Base-by-base conservation (phyloP, 2,888 invertebrate genomes). In the Amiota communis region DNA sequence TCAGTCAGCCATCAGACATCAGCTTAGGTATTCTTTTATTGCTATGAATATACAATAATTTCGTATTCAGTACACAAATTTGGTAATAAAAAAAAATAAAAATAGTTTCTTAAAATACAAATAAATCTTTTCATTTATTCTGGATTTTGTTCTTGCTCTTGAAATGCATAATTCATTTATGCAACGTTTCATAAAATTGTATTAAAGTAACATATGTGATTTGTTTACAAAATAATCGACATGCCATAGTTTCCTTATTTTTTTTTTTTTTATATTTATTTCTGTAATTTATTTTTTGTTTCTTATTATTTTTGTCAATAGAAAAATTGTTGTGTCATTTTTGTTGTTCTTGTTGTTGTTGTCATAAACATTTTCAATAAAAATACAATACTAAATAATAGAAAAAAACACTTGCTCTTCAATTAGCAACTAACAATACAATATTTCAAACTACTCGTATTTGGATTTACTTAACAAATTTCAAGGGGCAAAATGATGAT, bases 151-250 rank as follows among this genome's bases (percentile, higher is more conserved):
- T 17, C 15, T 67, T 49, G 46, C 56, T 51, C 8, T 70, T 46
- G 47, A 70, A 70, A 70, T 70, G 70, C 56, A 61, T 70, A 70
- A 68, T 68, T 68, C 51, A 68, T 68, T 51, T 68, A 68, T 68
- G 53, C 51, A 53, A n/a, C 53, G 36, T 23, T 68, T 23, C 23
- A 36, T 36, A 36, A 36, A 9, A 36, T 63, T 56, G 0, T 56
- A 15, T 56, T 46, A 12, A 17, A 20, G 17, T 17, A 17, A 68
- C 48, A 10, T 51, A 53, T 68, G 51, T 68, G 67, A 11, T 68
- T 68, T 51, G 67, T 53, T 11, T 68, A 20, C 67, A 11, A 23
- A 68, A 53, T 36, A 6, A 36, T 36, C 36, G 36, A 36, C 6
- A 36, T 36, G 53, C 13, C 67, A 47, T n/a, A 20, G n/a, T 23